Evolutionary conservation across 1,140 invertebrate species (phyloP), one percentile per base, ranked within the genome.

Genomic region (Halictus rubicundus): DNA sequence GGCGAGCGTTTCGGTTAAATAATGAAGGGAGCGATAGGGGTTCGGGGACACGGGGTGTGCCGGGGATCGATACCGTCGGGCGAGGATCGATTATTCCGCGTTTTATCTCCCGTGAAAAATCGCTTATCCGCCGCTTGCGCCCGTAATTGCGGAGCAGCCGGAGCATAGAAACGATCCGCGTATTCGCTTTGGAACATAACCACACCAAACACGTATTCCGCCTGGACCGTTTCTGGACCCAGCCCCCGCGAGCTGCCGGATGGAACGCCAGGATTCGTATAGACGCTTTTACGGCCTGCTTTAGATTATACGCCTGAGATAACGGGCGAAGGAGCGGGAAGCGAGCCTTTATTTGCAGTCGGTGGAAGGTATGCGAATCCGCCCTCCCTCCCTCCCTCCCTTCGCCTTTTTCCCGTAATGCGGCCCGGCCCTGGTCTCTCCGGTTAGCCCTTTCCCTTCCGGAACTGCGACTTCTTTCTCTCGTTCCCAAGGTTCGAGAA

Each of bases 241-340:
- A 23, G 21, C 3, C 21, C 5, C 39, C 52, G 23, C 23, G 19
- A 2, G 4, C 66, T 46, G 42, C 10, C 52, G 61, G 68, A 79
- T 37, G 59, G 59, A 80, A 84, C 80, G 78, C 78, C 81, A 76
- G 72, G 71, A 85, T 87, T 86, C 88, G 85, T 81, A 89, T 71
- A 88, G 80, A 88, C 85, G 84, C 79, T 88, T 92, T 90, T 91
- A 90, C 88, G 88, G 86, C 68, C 83, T 83, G 89, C 86, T 92
- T 91, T 89, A 92, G 91, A 90, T 92, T 89, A 90, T 89, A 89
- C 87, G 89, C 78, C 79, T 77, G 86, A 87, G 90, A 92, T 92
- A 92, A 91, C 78, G 64, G 77, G 27, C 66, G 78, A 64, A 75
- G 73, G 72, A 83, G 68, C 54, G 60, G 65, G 71, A 70, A 60